Conservation (phyloP, 2,113 vertebrate genomes). For the Anoplopoma fimbria region DNA sequence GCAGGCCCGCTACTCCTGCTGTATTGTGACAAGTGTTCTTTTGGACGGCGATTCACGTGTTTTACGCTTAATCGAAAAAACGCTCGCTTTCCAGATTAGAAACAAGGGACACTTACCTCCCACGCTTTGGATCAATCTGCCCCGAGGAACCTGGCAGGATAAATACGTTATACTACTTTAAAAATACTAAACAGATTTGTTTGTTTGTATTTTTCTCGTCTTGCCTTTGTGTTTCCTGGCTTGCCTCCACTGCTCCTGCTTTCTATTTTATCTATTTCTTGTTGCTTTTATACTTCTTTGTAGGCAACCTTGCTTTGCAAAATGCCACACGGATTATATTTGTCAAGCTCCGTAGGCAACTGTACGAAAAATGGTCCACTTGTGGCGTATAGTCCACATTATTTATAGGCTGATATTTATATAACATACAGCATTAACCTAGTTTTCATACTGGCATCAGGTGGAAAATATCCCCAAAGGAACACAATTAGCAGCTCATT, state of each 20-base stretch:
- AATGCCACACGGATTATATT: not conserved
- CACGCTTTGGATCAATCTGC: slow-evolving; percentile 24
- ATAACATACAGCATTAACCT: not conserved
- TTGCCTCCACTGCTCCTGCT: not conserved
- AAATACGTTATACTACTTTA: not conserved
- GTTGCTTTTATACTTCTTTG: not conserved
- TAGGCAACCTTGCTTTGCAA: not conserved
- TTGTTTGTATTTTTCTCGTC: not conserved
- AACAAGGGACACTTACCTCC: slow-evolving; percentile 14
- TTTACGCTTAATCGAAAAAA: slow-evolving; percentile 16
- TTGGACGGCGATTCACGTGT: slow-evolving; percentile 21
- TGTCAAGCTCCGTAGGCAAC: not conserved
- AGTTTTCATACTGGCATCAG: not conserved
- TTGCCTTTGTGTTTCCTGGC: not conserved
- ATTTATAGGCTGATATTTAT: not conserved
- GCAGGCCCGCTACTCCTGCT: slow-evolving; percentile 8
- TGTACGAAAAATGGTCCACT: not conserved
- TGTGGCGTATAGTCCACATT: not conserved
- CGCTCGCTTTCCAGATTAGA: not conserved
- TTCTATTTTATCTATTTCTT: not conserved
- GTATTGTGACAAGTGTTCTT: slow-evolving; percentile 1
- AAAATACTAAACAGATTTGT: not conserved
- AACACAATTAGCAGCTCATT: not conserved
- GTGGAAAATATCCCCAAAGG: not conserved
- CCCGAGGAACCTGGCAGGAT: slow-evolving; percentile 2